Evolutionary conservation across 2,888 invertebrate species (phyloP).

Genomic region (Sialis lutaria): DNA sequence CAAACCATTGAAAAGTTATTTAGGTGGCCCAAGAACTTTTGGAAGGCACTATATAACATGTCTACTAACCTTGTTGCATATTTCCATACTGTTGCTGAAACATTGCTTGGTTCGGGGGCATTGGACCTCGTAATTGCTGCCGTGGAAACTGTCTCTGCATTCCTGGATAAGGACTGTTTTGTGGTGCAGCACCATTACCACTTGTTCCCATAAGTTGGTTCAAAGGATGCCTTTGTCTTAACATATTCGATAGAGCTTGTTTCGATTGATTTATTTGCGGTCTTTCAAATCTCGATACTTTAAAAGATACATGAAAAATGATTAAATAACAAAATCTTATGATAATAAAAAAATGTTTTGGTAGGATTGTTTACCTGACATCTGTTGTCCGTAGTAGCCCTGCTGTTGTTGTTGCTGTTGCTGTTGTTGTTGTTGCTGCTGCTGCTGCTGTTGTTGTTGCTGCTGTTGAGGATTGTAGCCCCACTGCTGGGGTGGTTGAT

Average conservation of each 20-base stretch:
- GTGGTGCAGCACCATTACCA: conserved; percentile 18
- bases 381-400: conserved; percentile 32
- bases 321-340: not conserved
- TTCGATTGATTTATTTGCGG: conserved; percentile 54
- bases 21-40: too few relatives aligned
- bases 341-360: not conserved
- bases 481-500: conserved; percentile 14
- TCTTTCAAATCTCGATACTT: conserved; percentile 28
- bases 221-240: conserved; percentile 55
- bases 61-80: conserved; percentile 33
- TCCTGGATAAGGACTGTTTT: conserved; percentile 24
- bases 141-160: conserved; percentile 30
- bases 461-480: conserved; percentile 21
- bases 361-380: conserved; percentile 18
- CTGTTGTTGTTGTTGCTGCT: conserved; percentile 18
- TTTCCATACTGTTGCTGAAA: conserved; percentile 42
- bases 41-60: too few relatives aligned
- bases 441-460: conserved; percentile 29
- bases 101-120: conserved; percentile 30
- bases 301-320: conserved; percentile 9
- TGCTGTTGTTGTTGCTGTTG: not conserved
- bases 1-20: too few relatives aligned
- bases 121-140: conserved; percentile 23
- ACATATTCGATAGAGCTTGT: conserved; percentile 72
- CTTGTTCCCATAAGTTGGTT: conserved; percentile 28